phyloP scores from a whole-genome alignment of 2,888 invertebrate species.

The Girardia tigrina region DNA sequence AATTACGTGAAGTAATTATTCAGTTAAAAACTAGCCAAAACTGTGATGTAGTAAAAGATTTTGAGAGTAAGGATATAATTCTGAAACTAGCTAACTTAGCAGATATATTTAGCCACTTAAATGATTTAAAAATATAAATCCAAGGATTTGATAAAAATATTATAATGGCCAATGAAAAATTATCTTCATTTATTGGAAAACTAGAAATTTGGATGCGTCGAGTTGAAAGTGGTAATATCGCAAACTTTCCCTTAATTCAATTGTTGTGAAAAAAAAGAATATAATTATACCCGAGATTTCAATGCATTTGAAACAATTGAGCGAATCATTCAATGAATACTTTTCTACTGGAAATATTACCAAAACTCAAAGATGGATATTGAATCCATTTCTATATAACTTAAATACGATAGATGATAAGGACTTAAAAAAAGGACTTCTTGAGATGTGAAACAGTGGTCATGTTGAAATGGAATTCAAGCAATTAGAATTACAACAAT shows the following conservation, averaged over 20 bases:
- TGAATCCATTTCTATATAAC: neutral
- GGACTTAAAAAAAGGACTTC: neutral
- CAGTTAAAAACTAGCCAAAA: too few relatives aligned
- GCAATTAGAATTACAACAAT: neutral
- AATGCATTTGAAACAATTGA: neutral
- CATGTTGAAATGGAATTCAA: neutral
- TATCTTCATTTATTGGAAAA: too few relatives aligned
- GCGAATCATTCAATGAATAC: neutral
- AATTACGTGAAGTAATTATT: too few relatives aligned
- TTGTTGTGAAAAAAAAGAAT: neutral
- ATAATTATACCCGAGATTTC: neutral
- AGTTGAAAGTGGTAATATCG: neutral
- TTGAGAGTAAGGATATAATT: neutral
- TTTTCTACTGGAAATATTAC: neutral
- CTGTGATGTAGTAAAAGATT: neutral
- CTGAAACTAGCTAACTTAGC: neutral
- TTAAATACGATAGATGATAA: neutral
- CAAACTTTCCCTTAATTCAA: constrained; percentile 3
- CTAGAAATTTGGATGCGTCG: too few relatives aligned
- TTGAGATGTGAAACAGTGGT: neutral
- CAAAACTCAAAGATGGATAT: neutral
- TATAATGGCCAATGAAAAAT: neutral
- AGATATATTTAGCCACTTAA: neutral
- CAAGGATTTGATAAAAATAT: neutral
- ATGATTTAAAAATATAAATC: neutral